Evolutionary conservation across 2,888 invertebrate species (phyloP), one percentile per base, ranked within the genome.

Genomic region (Noctua comes): DNA sequence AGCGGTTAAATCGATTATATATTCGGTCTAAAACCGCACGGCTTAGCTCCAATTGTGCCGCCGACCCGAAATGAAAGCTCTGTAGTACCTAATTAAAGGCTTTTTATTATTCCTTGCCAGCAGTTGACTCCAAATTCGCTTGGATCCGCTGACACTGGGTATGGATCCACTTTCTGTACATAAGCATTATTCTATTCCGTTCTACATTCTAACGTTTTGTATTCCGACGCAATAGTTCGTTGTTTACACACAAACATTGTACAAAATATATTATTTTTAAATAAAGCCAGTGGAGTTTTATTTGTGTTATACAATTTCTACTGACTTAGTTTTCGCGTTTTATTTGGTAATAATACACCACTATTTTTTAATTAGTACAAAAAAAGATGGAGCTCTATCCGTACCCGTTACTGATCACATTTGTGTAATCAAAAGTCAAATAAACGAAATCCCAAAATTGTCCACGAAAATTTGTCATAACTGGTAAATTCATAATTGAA

Each of bases 201-300:
- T 76, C 72, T 80, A 85, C 85, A 87, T 87, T 88, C 82, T 83
- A 80, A 85, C 46, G 62, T 85, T 85, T 81, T 88, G 78, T 88
- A 87, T 81, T 87, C 77, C 77, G 77, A 80, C 27, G 73, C 84
- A 80, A 77, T 78, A 87, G 71, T 69, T 68, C 72, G 82, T 84
- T 78, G 81, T 83, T 77, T 79, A 72, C 88, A 88, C 85, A 88
- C 90, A 91, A 90, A 90, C 91, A 93, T 92, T 94, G 93, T 94
- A 93, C 93, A 94, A 97, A 97, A 84, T 95, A 95, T 88, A 91
- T 95, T 97, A 86, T 96, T 95, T 92, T 86, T 93, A 96, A 92
- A 59, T 94, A 94, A 95, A 95, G 88, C 87, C 91, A 91, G 92
- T 93, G 92, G 93, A 86, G 91, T 94, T 93, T 92, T 77, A 74